Conservation (phyloP, 1,140 invertebrate genomes). For the Drosophila ironensis region DNA sequence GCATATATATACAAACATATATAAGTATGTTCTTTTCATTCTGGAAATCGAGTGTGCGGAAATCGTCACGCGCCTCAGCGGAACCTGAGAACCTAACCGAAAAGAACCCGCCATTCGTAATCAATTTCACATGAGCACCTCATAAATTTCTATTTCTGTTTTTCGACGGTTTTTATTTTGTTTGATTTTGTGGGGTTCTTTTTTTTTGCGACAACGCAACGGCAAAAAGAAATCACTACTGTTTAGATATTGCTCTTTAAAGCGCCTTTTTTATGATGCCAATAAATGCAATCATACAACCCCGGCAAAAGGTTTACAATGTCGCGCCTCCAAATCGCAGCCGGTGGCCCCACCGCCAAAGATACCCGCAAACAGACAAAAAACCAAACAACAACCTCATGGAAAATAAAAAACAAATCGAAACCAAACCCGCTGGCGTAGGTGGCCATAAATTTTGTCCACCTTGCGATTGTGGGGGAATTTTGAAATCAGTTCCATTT, state of each 20-base stretch:
- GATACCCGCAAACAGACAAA: conserved; percentile 20
- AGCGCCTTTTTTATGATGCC: conserved; percentile 68
- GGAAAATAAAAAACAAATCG: conserved; percentile 26
- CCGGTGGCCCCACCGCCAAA: conserved; percentile 3
- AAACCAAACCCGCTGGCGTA: conserved; percentile 42
- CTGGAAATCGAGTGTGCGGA: conserved; percentile 30
- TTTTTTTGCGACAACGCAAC: conserved; percentile 28
- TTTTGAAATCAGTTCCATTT: conserved; percentile 74
- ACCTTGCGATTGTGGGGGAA: conserved; percentile 41
- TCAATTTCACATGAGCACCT: conserved; percentile 75
- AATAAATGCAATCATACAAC: conserved; percentile 78
- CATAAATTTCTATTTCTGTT: conserved; percentile 63
- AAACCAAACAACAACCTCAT: background rate
- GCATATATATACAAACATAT: conserved; percentile 2
- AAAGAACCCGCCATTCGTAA: conserved; percentile 33
- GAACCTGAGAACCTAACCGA: conserved; percentile 11
- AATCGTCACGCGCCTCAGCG: conserved; percentile 44
- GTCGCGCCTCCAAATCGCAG: conserved; percentile 27
- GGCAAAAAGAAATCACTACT: conserved; percentile 73
- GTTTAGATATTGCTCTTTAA: conserved; percentile 76
- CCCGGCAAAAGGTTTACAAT: conserved; percentile 35
- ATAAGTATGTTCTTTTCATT: conserved; percentile 13
- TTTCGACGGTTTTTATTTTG: conserved; percentile 11
- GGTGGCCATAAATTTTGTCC: conserved; percentile 62
- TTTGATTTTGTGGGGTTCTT: background rate